phyloP scores from a whole-genome alignment of 2,113 vertebrate genomes.

The Caracal caracal region DNA sequence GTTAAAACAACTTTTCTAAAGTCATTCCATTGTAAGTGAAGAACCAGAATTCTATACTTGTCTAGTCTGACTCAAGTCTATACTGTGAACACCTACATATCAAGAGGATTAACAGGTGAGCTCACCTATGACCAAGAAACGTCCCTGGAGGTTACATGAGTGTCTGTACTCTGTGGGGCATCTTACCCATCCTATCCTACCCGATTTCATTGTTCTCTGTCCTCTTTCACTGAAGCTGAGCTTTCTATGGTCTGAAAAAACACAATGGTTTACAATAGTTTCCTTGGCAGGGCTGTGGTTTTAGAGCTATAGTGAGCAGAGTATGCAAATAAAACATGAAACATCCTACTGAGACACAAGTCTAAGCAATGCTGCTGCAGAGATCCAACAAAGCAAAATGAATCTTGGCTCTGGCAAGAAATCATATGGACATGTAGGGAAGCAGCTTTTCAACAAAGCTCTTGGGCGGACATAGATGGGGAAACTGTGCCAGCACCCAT shows the following conservation, averaged over 20 bases:
- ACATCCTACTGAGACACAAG: not conserved
- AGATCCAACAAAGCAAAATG: not conserved
- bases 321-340: not conserved
- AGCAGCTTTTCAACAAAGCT: not conserved
- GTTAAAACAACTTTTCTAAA: not conserved
- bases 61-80: not conserved
- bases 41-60: not conserved
- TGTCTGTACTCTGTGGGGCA: not conserved
- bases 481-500: not conserved
- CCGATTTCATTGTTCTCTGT: not conserved
- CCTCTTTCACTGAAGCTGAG: not conserved
- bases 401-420: not conserved
- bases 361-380: not conserved
- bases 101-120: not conserved
- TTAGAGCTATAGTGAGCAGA: not conserved
- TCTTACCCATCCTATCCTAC: not conserved
- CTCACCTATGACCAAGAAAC: not conserved
- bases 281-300: not conserved
- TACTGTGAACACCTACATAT: not conserved
- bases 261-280: not conserved
- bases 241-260: slow-evolving; percentile 24
- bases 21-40: not conserved
- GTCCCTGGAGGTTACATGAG: not conserved
- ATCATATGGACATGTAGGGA: not conserved
- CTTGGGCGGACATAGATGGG: not conserved